phyloP scores from a whole-genome alignment of 30 jellyfish, hydroid and myxozoan genomes.

The Rhopilema esculentum region DNA sequence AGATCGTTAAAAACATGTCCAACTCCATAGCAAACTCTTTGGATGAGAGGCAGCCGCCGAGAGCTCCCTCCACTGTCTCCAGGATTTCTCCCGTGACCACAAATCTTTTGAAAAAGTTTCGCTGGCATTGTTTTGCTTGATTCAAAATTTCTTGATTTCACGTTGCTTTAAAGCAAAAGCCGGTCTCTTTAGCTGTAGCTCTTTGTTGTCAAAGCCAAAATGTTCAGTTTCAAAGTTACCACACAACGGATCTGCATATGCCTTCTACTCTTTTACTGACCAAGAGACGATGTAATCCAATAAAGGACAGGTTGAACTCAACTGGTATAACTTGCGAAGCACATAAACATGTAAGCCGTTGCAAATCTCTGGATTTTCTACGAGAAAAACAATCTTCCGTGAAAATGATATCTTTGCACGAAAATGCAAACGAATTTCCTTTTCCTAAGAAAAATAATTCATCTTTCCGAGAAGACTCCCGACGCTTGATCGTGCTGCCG shows the following conservation, averaged over 20 bases:
- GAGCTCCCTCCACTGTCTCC: not conserved
- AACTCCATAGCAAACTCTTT: constrained; percentile 81
- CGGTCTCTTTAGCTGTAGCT: not conserved
- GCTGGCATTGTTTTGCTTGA: constrained; percentile 44
- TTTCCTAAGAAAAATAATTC: not conserved
- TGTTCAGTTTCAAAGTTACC: not conserved
- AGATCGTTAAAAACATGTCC: constrained; percentile 94
- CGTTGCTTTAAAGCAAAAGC: not conserved
- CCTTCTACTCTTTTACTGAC: not conserved
- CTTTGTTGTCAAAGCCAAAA: not conserved
- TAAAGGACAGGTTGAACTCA: not conserved
- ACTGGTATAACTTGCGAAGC: not conserved
- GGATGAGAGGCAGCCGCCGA: constrained; percentile 59
- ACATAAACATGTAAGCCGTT: not conserved
- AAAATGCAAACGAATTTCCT: not conserved
- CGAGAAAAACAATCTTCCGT: not conserved
- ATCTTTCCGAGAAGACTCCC: not conserved
- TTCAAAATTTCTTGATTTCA: not conserved
- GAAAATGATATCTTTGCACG: not conserved
- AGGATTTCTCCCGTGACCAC: constrained; percentile 16
- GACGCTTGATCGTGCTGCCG: not conserved
- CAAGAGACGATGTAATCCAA: not conserved
- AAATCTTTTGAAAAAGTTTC: constrained; percentile 43
- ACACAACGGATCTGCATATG: not conserved
- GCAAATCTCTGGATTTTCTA: not conserved